These are phyloP conservation scores for Drosophila kurseongensis DNA, from an alignment of 1,140 invertebrate genomes.

Conservation along the genomic window DNA sequence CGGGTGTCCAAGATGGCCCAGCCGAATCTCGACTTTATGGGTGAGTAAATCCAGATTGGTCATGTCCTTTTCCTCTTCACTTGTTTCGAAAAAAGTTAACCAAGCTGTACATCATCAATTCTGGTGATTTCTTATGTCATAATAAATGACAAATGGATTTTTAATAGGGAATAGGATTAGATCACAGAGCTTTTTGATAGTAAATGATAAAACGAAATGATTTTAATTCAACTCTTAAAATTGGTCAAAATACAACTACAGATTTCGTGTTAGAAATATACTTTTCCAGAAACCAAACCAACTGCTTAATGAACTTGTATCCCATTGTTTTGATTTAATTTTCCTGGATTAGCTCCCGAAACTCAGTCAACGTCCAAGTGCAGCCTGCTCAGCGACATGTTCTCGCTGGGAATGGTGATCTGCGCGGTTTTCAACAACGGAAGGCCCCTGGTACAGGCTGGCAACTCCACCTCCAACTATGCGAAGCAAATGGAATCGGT, in stretches of 20 bases:
- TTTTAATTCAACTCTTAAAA: too few relatives aligned
- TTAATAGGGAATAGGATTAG: neutral
- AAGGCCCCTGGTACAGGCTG: conserved; percentile 93
- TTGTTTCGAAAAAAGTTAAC: neutral
- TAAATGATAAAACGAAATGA: too few relatives aligned
- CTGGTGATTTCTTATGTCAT: neutral
- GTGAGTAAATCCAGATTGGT: conserved; percentile 85
- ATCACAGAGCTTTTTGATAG: too few relatives aligned
- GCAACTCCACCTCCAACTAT: conserved; percentile 94
- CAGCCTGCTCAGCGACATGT: conserved; percentile 96
- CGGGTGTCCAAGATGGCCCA: conserved; percentile 96
- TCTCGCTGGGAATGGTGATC: conserved; percentile 96
- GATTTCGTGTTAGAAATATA: too few relatives aligned
- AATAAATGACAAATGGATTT: neutral
- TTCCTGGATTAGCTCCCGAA: conserved; percentile 90
- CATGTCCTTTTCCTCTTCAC: neutral
- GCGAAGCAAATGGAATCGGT: conserved; percentile 96
- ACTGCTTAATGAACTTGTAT: neutral
- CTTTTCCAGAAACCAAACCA: neutral
- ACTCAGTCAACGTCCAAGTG: conserved; percentile 93
- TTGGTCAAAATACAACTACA: too few relatives aligned
- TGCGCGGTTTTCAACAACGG: conserved; percentile 96
- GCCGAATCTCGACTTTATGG: conserved; percentile 95
- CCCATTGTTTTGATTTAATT: neutral
- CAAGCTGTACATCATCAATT: neutral